A percentile compares a stretch with the other conserved stretches of the same genome.
These are phyloP conservation scores for Allolobophora icterica DNA, from an alignment of 2,888 invertebrate species.

Conservation along the genomic window DNA sequence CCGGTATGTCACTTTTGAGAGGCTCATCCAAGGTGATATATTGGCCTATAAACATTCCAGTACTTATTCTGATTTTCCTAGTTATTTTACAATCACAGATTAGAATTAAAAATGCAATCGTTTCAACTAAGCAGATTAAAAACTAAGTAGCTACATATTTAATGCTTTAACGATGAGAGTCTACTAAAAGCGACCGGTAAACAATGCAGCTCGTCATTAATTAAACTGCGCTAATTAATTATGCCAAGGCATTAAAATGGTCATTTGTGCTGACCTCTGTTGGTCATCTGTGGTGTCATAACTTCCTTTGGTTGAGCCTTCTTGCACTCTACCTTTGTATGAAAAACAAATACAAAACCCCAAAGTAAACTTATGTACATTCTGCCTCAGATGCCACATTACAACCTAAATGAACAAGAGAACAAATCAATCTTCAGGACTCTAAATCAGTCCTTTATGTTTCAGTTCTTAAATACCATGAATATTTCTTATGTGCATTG, in stretches of 20 bases:
- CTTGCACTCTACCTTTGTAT: conserved; percentile 98
- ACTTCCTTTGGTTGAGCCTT: conserved; percentile 99
- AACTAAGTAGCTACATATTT: too few species aligned
- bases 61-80: too few species aligned
- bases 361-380: neutral
- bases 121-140: too few species aligned
- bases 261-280: conserved; percentile 31
- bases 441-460: neutral
- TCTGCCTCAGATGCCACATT: neutral
- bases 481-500: neutral
- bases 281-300: conserved; percentile 79
- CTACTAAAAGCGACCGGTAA: too few species aligned
- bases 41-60: too few species aligned
- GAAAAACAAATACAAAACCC: neutral
- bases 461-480: neutral
- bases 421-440: neutral
- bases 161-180: too few species aligned
- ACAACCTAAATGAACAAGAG: neutral
- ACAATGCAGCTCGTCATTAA: too few species aligned
- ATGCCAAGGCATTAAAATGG: neutral
- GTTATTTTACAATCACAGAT: too few species aligned
- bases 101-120: too few species aligned
- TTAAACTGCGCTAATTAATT: neutral
- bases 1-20: too few species aligned
- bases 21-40: too few species aligned